Conservation (phyloP, 2,888 invertebrate genomes). For the Vannuccia rotundouncinata region DNA sequence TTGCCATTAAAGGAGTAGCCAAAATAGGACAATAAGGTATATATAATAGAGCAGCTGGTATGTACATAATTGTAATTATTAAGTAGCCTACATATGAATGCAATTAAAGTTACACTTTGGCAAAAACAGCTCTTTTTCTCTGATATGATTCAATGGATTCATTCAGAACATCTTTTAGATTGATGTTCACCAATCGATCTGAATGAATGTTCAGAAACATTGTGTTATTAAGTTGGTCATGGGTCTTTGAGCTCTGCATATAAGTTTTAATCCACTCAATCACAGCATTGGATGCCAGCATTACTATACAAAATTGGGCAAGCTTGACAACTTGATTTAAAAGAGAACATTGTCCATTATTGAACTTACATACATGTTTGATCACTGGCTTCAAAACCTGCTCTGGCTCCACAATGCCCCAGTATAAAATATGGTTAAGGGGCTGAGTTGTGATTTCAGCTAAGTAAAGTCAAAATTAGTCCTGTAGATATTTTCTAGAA, state of each 20-base stretch:
- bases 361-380: neutral
- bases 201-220: conserved; percentile 11
- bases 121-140: neutral
- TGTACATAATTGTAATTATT: neutral
- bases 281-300: neutral
- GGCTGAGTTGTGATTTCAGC: conserved; percentile 5
- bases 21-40: neutral
- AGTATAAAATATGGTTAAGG: neutral
- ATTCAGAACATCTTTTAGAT: conserved; percentile 12
- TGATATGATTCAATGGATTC: conserved; percentile 6
- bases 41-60: neutral
- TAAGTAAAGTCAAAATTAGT: conserved; percentile 1
- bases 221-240: neutral
- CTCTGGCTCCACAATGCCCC: neutral
- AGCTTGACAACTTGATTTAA: conserved; percentile 1
- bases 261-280: conserved; percentile 1
- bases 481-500: neutral
- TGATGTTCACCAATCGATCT: neutral
- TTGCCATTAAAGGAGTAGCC: neutral
- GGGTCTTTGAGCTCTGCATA: neutral
- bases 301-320: neutral
- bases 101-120: neutral
- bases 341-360: conserved; percentile 3
- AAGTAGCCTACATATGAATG: neutral
- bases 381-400: neutral